A percentile compares a stretch with the other conserved stretches of the same genome.
Conservation (phyloP, 2,113 vertebrate genomes). For the Python bivittatus region DNA sequence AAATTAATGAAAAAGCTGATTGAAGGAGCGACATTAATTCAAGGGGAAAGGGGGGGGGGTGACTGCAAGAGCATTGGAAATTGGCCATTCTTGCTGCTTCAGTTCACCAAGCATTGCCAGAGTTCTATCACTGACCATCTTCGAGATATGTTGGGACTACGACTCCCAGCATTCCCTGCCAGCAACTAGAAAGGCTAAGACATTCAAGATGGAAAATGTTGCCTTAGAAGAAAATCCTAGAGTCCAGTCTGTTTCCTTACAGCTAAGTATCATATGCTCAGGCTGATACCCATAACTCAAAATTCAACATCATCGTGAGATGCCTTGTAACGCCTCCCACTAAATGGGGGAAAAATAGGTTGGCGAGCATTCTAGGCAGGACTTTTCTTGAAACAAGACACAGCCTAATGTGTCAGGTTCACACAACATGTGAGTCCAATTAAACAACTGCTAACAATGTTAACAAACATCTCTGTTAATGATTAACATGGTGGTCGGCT, state of each 20-base stretch:
- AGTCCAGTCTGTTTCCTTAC: background rate
- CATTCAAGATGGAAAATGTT: background rate
- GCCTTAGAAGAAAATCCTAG: background rate
- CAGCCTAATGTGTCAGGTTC: no score
- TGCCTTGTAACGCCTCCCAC: no score
- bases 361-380: no score
- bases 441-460: no score
- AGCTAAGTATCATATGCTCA: background rate
- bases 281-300: no score
- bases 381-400: no score
- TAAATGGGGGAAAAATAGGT: no score
- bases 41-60: constrained; percentile 40
- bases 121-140: background rate
- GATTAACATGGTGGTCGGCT: no score
- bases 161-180: background rate
- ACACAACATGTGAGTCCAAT: no score
- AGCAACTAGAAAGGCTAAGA: background rate
- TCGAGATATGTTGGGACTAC: background rate
- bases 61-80: accelerated
- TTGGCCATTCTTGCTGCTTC: background rate
- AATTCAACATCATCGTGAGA: no score
- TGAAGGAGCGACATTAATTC: constrained; percentile 47
- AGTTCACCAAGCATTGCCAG: constrained; percentile 20
- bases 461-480: no score
- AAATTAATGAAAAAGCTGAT: constrained; percentile 56